Evolutionary conservation across 2,888 invertebrate genomes (phyloP), one percentile per base, ranked within the genome.

Genomic region (Phania funesta): DNA sequence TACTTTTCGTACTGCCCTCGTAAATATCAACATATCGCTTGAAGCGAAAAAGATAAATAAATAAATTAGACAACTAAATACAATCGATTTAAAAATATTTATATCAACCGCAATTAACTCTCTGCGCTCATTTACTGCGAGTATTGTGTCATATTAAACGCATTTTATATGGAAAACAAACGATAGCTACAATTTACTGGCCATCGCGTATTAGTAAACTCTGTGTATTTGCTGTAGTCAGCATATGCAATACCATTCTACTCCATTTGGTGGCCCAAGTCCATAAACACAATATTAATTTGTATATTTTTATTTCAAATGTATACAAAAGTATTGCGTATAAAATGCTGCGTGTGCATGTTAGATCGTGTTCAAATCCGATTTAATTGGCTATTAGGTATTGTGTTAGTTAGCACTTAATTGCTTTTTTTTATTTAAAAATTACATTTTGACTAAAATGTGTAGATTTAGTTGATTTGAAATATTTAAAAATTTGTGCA

Each of bases 51-150:
- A 48, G 18, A 29, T 52, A 62, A 52, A 73, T 73, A 60, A 71
- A 50, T 71, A 62, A 73, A 73, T 73, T 73, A 62, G 41, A 52
- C 52, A 52, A 52, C 29, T 58, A 50, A 58, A 76, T 41, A 44
- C 41, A 67, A 68, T 50, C 60, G 50, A 50, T 67, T 68, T 58
- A 67, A 76, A 41, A 58, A 58, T 41, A 29, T 22, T 18, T 44
- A 73, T 73, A 38, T 64, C 20, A 50, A 48, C 26, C 65, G 38
- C 58, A 65, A 75, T 38, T 48, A 24, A 20, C 26, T 50, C 26
- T 20, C 54, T 54, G 11, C 44, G 16, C 9, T 54, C 29, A 56
- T 13, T 9, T 13, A 32, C 13, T 22, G n/a, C n/a, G n/a, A n/a
- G n/a, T n/a, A 16, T 56, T 75, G 56, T 58, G 38, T 75, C 46